Evolutionary conservation across 2,113 vertebrate species (phyloP), one percentile per base, ranked within the genome.

Genomic region (Indicator indicator): DNA sequence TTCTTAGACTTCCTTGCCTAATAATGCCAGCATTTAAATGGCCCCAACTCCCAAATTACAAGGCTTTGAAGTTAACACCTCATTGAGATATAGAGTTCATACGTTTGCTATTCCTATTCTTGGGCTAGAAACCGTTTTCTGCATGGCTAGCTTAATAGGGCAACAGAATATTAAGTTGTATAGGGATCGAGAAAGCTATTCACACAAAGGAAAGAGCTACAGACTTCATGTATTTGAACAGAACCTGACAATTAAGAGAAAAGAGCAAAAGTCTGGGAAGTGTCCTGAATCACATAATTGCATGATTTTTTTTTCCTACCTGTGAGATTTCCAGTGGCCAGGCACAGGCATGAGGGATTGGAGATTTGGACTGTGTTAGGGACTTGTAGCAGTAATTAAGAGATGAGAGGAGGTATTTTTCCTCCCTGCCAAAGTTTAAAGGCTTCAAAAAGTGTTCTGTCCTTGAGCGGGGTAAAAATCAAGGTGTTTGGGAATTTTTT

Each of bases 11-110:
- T 97, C 97, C 97, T 97, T 96, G 97, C 94, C 96, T 97, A 97
- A 97, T 97, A 97, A 97, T 96, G 96, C 97, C 95, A 96, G 96
- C 96, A 97, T 97, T 97, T 97, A 97, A 97, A 97, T 97, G 94
- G 94, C 88, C 93, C 93, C 96, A 93, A 93, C 83, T 95, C 93
- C 88, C 84, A 96, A 96, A 96, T 96, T 96, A 95, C 93, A 79
- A 94, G 94, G 92, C 97, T 97, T 97, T 97, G 97, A 97, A 96
- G 96, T 97, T 97, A 97, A 97, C 97, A 97, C 96, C 97, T 97
- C 97, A 96, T 97, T 97, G 97, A 97, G 95, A 96, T 97, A 96
- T 96, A 97, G 96, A 97, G 96, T 97, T 97, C 97, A 97, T 97
- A 97, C 87, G 87, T 97, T 97, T 97, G 95, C 95, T 95, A 95